Evolutionary conservation across 2,888 invertebrate species (phyloP).

Genomic region (Catonia carolina): DNA sequence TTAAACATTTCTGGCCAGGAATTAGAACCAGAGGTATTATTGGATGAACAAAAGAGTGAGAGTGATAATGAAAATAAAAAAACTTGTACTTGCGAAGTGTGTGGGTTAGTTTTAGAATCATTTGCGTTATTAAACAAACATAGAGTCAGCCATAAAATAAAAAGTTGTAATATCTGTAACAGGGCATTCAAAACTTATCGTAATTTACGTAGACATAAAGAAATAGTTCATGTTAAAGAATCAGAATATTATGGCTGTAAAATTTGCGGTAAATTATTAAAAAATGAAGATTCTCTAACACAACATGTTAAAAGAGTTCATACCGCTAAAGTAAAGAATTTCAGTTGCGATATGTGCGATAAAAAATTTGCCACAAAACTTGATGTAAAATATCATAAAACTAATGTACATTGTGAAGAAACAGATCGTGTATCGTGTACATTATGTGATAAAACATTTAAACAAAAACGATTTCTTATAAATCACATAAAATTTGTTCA

Average conservation of each 20-base stretch:
- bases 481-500: background rate
- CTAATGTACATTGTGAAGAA: background rate
- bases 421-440: background rate
- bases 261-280: background rate
- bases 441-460: background rate
- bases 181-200: too few species aligned
- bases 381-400: background rate
- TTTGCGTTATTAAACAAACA: too few species aligned
- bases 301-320: background rate
- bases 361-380: background rate
- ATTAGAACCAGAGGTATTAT: too few species aligned
- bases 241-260: background rate
- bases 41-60: too few species aligned
- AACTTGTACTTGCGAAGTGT: too few species aligned
- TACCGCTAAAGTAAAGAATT: background rate
- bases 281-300: background rate
- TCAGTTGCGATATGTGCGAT: background rate
- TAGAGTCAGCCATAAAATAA: too few species aligned
- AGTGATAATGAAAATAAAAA: too few species aligned
- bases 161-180: too few species aligned
- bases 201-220: too few species aligned
- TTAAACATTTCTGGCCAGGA: too few species aligned
- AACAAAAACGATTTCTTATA: background rate
- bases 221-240: too few species aligned
- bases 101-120: too few species aligned